Evolutionary conservation across 2,888 invertebrate genomes (phyloP).

Genomic region (Nemapogon koenigi): DNA sequence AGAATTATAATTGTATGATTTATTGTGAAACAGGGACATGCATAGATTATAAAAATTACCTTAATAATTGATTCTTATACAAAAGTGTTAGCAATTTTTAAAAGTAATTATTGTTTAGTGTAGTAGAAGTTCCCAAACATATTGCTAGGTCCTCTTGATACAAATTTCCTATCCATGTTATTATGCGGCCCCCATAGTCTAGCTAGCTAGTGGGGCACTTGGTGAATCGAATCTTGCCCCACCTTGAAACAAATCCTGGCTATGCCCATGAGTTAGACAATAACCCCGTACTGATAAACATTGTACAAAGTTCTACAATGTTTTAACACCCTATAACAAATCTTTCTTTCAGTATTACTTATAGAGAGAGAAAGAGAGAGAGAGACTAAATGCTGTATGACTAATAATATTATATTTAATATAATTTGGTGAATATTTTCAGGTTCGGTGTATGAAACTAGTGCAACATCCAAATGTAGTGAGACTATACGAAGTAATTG

Average conservation of each 20-base stretch:
- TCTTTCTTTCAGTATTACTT: too few species aligned
- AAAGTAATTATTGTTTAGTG: too few species aligned
- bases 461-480: constrained; percentile 99
- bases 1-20: background rate
- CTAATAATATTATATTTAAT: too few species aligned
- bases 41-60: background rate
- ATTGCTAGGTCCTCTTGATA: too few species aligned
- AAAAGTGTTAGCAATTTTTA: too few species aligned
- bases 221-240: too few species aligned
- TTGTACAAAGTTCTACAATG: background rate
- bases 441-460: constrained; percentile 97
- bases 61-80: background rate
- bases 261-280: background rate
- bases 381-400: too few species aligned
- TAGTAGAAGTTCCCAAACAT: too few species aligned
- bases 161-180: too few species aligned
- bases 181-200: too few species aligned
- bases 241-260: background rate
- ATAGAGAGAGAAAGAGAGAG: too few species aligned
- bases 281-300: background rate
- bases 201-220: too few species aligned
- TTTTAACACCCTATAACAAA: background rate
- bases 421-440: constrained; percentile 19
- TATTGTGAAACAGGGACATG: background rate
- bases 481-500: constrained; percentile 97